Evolutionary conservation across 1,140 invertebrate genomes (phyloP).

Genomic region (Maconellicoccus hirsutus): DNA sequence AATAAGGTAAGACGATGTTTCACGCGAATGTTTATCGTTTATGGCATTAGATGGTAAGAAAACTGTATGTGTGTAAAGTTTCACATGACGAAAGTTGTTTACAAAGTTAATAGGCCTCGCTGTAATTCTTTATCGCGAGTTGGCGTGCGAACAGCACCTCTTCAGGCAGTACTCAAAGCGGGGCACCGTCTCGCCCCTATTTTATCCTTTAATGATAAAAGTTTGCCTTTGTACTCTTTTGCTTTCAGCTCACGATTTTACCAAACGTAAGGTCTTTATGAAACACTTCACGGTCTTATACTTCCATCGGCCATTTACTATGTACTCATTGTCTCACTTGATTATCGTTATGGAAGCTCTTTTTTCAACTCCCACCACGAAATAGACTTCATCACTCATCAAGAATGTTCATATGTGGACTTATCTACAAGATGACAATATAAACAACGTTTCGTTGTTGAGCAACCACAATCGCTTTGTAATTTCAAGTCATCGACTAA

Average conservation of each 20-base stretch:
- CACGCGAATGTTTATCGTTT: conserved; percentile 7
- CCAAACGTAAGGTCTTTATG: conserved; percentile 5
- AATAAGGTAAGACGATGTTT: background rate
- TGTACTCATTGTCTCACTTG: conserved; percentile 19
- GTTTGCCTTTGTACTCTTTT: conserved; percentile 13
- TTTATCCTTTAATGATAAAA: conserved; percentile 21
- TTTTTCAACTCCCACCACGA: background rate
- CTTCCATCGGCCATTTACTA: conserved; percentile 18
- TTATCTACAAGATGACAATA: no score
- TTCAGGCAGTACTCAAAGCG: background rate
- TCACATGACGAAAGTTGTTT: conserved; percentile 8
- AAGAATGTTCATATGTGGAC: no score
- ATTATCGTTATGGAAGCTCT: conserved; percentile 18
- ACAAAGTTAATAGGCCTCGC: conserved; percentile 7
- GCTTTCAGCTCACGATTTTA: conserved; percentile 20
- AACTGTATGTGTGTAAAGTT: background rate
- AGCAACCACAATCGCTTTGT: no score
- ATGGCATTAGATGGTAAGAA: background rate
- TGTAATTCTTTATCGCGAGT: conserved; percentile 6
- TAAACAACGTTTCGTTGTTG: no score
- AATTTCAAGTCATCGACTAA: no score
- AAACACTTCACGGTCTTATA: conserved; percentile 21
- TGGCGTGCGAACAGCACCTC: conserved; percentile 17
- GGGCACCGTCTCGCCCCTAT: background rate
- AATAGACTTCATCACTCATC: no score